A percentile compares a stretch with the other conserved stretches of the same genome.
Evolutionary conservation across 30 jellyfish, hydroid and myxozoan species (phyloP).

Genomic region (Turritopsis rubra): DNA sequence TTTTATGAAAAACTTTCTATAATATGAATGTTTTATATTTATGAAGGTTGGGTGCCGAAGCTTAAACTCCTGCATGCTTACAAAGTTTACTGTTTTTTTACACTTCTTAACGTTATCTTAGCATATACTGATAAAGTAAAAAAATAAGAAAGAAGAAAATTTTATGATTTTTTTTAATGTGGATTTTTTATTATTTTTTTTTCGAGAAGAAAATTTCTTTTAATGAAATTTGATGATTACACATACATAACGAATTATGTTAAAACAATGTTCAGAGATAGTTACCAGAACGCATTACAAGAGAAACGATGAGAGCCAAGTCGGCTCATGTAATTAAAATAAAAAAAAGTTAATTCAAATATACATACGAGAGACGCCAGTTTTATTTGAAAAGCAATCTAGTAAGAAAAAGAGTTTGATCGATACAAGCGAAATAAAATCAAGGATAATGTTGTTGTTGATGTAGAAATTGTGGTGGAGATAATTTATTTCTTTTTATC

Average conservation of each 20-base stretch:
- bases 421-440: background rate
- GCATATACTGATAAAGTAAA: background rate
- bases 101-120: background rate
- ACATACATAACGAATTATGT: background rate
- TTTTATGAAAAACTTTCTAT: constrained; percentile 18
- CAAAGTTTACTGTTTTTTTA: constrained; percentile 9
- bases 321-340: constrained; percentile 26
- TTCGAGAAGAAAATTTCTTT: background rate
- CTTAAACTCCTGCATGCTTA: background rate
- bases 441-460: background rate
- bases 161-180: no score
- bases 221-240: background rate
- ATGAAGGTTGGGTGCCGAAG: constrained; percentile 33
- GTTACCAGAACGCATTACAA: background rate
- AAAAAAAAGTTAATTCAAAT: constrained; percentile 18
- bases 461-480: background rate
- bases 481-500: background rate
- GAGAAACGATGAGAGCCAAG: background rate
- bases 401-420: constrained; percentile 17
- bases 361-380: constrained; percentile 28
- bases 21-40: constrained; percentile 19
- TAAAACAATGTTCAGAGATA: no score
- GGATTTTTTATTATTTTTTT: background rate
- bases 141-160: background rate
- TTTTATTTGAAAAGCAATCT: constrained; percentile 9